These are phyloP conservation scores for Myioborus melanocephalus DNA, from an alignment of 2,797 vertebrate species.

Conservation along the genomic window DNA sequence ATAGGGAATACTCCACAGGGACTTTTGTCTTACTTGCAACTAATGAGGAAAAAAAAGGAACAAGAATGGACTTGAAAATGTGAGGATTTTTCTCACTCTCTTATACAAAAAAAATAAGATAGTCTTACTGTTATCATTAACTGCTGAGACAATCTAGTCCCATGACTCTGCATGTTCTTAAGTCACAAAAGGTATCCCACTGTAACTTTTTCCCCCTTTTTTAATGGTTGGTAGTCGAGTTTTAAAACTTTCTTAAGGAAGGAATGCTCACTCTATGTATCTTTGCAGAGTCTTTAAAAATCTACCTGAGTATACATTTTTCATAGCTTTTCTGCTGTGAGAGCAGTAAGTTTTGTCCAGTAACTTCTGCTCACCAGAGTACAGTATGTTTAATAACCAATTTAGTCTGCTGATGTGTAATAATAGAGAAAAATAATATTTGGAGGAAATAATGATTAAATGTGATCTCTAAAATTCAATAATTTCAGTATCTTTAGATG, in stretches of 20 bases:
- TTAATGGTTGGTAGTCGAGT: neutral
- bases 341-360: neutral
- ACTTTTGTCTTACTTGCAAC: neutral
- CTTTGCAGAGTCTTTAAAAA: neutral
- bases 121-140: neutral
- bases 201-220: neutral
- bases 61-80: neutral
- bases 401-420: neutral
- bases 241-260: neutral
- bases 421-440: neutral
- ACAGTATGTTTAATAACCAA: neutral
- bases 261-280: neutral
- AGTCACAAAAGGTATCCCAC: neutral
- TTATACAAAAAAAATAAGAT: neutral
- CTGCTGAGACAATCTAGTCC: neutral
- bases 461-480: neutral
- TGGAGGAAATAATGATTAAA: neutral
- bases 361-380: neutral
- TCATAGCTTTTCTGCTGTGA: neutral
- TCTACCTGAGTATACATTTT: neutral
- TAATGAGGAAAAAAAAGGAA: neutral
- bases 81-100: neutral
- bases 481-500: neutral
- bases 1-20: neutral
- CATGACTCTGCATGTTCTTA: neutral